Conservation (phyloP, 2,888 invertebrate genomes). For the Baccha elongata region DNA sequence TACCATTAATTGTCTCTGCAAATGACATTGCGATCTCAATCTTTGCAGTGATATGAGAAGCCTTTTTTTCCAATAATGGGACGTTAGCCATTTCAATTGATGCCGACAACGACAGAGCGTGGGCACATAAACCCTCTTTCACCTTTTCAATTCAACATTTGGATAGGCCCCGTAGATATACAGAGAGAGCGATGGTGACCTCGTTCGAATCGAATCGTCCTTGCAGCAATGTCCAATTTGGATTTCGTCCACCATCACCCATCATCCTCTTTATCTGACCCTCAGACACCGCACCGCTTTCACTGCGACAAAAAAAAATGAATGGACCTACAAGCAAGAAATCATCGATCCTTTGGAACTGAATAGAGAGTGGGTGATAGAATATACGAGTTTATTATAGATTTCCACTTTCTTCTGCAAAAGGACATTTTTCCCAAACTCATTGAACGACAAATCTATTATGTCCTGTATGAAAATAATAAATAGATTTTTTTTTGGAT, state of each 20-base stretch:
- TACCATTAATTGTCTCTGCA: slow-evolving; percentile 55
- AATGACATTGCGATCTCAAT: slow-evolving; percentile 41
- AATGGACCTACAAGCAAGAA: background rate
- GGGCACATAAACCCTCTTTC: background rate
- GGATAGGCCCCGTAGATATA: background rate
- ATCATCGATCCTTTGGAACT: background rate
- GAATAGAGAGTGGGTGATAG: background rate
- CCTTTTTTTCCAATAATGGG: slow-evolving; percentile 8
- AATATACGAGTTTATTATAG: background rate
- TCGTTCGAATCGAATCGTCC: background rate
- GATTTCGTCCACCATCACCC: background rate
- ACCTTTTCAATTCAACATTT: background rate
- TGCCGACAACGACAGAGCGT: background rate
- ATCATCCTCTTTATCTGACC: background rate
- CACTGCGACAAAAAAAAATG: background rate
- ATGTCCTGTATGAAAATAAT: no score
- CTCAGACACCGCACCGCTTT: background rate
- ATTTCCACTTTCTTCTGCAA: background rate
- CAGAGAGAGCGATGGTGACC: background rate
- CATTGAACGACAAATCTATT: background rate
- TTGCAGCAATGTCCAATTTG: background rate
- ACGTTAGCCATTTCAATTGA: background rate
- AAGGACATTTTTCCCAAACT: background rate
- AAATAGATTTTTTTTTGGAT: no score
- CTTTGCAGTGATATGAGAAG: slow-evolving; percentile 27